Percentiles rank a stretch among this genome's conserved stretches.
Evolutionary conservation across 2,888 invertebrate genomes (phyloP).

Genomic region (Tromatobia lineatoria): DNA sequence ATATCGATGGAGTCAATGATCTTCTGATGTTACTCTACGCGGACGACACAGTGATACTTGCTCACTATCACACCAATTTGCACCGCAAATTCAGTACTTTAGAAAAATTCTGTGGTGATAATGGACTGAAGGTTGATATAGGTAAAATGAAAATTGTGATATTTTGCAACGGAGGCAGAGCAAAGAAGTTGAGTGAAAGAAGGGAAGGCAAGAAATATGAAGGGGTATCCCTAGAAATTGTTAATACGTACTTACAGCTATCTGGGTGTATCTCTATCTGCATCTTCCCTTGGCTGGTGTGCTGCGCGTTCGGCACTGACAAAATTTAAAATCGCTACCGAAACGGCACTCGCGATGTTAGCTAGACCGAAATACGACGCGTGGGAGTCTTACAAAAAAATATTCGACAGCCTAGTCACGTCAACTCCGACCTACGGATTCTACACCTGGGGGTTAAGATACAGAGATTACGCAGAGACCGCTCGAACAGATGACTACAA

Average conservation of each 20-base stretch:
- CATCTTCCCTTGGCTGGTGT: too few relatives aligned
- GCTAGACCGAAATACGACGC: conserved; percentile 30
- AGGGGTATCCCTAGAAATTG: neutral
- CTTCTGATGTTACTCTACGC: conserved; percentile 8
- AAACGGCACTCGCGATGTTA: neutral
- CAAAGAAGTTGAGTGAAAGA: neutral
- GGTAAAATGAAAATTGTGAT: neutral
- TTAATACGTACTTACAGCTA: neutral
- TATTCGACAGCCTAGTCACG: conserved; percentile 34
- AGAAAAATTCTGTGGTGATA: neutral
- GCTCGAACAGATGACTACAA: too few relatives aligned
- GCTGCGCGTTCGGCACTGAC: conserved; percentile 17
- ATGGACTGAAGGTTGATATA: neutral
- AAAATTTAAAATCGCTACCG: conserved; percentile 27
- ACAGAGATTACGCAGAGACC: too few relatives aligned
- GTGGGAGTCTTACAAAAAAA: neutral
- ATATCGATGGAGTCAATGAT: neutral
- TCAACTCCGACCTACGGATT: conserved; percentile 38
- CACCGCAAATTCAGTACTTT: neutral
- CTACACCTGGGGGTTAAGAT: conserved; percentile 39
- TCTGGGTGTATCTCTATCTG: neutral
- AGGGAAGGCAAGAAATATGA: neutral
- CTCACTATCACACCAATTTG: neutral
- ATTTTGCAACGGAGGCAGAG: neutral
- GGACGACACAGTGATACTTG: conserved; percentile 11